phyloP scores from a whole-genome alignment of 2,797 vertebrate genomes.

The Rhinoraja longicauda region DNA sequence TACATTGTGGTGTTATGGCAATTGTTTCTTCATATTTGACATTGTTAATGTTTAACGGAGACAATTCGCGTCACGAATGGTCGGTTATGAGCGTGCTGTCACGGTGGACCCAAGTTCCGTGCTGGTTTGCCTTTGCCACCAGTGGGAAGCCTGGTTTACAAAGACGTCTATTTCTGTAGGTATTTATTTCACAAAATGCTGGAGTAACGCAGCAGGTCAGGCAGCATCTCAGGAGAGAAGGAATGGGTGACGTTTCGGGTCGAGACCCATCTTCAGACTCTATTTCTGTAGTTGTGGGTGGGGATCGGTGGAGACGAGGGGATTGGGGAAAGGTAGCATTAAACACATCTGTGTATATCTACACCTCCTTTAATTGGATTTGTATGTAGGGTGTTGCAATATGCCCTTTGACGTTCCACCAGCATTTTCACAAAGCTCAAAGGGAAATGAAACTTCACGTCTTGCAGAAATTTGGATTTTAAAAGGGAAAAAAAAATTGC shows the following conservation, averaged over 20 bases:
- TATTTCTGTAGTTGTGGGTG: too few species aligned
- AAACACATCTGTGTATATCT: neutral
- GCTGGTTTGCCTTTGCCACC: neutral
- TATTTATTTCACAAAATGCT: too few species aligned
- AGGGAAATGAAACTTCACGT: neutral
- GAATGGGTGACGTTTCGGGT: too few species aligned
- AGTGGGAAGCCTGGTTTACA: neutral
- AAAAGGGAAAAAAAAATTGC: neutral
- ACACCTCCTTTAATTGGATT: neutral
- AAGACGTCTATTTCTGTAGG: too few species aligned
- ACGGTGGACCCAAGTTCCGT: neutral
- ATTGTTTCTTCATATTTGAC: neutral
- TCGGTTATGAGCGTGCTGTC: neutral
- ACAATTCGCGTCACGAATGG: neutral
- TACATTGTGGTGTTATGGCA: neutral
- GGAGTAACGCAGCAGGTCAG: too few species aligned
- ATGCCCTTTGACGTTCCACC: neutral
- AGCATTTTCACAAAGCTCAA: neutral
- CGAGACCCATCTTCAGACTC: too few species aligned
- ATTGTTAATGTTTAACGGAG: neutral
- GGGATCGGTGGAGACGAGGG: neutral
- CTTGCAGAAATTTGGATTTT: conserved; percentile 11
- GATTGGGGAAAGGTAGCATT: neutral
- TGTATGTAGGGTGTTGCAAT: neutral
- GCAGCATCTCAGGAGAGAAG: too few species aligned